Evolutionary conservation across 2,888 invertebrate genomes (phyloP).

Genomic region (Standfussiana lucernea): DNA sequence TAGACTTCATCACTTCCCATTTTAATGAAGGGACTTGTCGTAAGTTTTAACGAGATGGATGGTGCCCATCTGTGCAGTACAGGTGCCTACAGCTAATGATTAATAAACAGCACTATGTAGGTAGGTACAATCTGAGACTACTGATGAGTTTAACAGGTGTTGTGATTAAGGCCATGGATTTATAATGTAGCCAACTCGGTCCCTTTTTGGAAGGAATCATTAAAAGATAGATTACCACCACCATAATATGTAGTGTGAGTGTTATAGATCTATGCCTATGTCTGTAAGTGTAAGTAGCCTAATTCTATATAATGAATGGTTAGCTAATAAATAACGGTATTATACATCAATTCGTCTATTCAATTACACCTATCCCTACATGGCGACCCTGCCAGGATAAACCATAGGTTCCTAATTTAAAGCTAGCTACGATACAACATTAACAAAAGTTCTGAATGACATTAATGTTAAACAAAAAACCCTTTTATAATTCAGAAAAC

Average conservation of each 20-base stretch:
- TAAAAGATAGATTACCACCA: not conserved
- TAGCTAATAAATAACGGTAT: too few species aligned
- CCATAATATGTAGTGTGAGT: too few species aligned
- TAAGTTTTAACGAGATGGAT: slow-evolving; percentile 34
- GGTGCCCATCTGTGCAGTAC: slow-evolving; percentile 5
- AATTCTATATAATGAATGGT: too few species aligned
- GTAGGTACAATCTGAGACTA: slow-evolving; percentile 27
- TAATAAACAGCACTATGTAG: slow-evolving; percentile 33
- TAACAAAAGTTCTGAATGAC: not conserved
- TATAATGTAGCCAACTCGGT: not conserved
- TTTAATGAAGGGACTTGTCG: not conserved
- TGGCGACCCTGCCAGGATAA: too few species aligned
- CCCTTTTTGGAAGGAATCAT: not conserved
- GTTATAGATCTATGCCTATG: too few species aligned
- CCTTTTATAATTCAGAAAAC: slow-evolving; percentile 50
- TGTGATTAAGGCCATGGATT: slow-evolving; percentile 22
- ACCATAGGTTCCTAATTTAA: not conserved
- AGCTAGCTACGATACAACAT: not conserved
- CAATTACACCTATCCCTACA: too few species aligned
- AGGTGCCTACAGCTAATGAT: slow-evolving; percentile 20
- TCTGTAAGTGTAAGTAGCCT: too few species aligned
- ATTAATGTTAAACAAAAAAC: slow-evolving; percentile 6
- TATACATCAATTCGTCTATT: too few species aligned
- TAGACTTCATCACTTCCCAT: slow-evolving; percentile 1
- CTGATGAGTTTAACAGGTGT: slow-evolving; percentile 42